phyloP scores from a whole-genome alignment of 2,113 vertebrate genomes.

The Ploceus nigricollis region DNA sequence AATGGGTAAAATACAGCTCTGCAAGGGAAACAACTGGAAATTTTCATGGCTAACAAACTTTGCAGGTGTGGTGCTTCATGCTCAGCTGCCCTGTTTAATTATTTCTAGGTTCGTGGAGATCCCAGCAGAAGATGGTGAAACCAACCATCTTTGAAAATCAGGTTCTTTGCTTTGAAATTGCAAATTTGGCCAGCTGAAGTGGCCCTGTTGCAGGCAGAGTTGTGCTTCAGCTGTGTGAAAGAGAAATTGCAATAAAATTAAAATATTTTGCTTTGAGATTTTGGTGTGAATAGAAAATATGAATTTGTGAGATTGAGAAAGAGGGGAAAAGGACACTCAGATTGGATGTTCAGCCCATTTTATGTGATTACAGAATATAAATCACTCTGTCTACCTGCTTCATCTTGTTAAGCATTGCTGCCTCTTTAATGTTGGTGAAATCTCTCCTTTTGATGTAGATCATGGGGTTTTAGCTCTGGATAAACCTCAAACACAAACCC shows the following conservation, averaged over 20 bases:
- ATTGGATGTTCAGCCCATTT: not conserved
- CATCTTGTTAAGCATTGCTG: not conserved
- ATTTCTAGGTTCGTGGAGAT: constrained; percentile 22
- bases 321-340: not conserved
- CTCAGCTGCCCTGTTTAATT: constrained; percentile 58
- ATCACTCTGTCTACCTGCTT: not conserved
- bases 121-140: not conserved
- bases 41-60: constrained; percentile 42
- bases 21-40: constrained; percentile 16
- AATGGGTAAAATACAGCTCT: constrained; percentile 35
- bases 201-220: not conserved
- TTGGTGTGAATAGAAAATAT: not conserved
- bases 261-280: not conserved
- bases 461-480: not conserved
- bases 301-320: not conserved
- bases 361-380: not conserved
- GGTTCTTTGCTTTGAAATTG: not conserved
- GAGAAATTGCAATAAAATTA: not conserved
- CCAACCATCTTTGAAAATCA: not conserved
- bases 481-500: not conserved
- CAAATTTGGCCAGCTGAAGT: not conserved
- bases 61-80: constrained; percentile 39
- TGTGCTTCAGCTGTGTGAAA: not conserved
- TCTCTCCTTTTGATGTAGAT: not conserved
- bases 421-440: not conserved